phyloP scores from a whole-genome alignment of 2,888 invertebrate genomes.

The Archips crataeganus region DNA sequence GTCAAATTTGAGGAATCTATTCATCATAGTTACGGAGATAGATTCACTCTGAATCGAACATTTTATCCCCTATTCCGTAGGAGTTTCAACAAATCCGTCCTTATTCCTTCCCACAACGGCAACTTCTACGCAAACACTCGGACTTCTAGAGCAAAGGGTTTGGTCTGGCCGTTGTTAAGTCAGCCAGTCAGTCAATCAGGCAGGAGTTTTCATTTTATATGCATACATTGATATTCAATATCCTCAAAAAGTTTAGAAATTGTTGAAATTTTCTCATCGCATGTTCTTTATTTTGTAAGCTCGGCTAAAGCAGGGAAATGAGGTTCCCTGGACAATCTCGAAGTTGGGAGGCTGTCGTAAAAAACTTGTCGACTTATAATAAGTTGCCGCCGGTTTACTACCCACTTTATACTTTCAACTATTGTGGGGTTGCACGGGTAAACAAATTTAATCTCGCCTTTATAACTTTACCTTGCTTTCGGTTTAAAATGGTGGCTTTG shows the following conservation, averaged over 20 bases:
- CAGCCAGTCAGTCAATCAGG: too few species aligned
- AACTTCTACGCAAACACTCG: too few species aligned
- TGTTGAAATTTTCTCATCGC: neutral
- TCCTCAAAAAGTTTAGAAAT: neutral
- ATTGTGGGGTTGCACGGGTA: conserved; percentile 13
- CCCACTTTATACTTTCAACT: conserved; percentile 33
- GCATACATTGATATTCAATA: too few species aligned
- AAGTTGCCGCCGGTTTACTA: conserved; percentile 34
- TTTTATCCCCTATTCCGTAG: too few species aligned
- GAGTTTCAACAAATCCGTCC: too few species aligned
- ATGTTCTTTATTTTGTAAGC: conserved; percentile 1
- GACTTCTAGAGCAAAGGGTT: too few species aligned
- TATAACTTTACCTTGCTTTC: neutral
- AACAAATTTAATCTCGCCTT: conserved; percentile 22
- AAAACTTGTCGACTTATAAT: conserved; percentile 35
- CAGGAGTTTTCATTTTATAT: too few species aligned
- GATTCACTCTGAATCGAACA: too few species aligned
- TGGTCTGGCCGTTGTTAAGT: too few species aligned
- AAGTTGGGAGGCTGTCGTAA: conserved; percentile 26
- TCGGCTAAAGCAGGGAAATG: conserved; percentile 23
- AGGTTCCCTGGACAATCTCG: conserved; percentile 24
- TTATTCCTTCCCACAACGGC: too few species aligned
- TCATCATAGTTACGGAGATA: too few species aligned
- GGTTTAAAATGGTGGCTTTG: neutral
- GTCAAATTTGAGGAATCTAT: too few species aligned